Base-by-base conservation (phyloP, 2,888 invertebrate genomes). In the Octonoba sinensis region DNA sequence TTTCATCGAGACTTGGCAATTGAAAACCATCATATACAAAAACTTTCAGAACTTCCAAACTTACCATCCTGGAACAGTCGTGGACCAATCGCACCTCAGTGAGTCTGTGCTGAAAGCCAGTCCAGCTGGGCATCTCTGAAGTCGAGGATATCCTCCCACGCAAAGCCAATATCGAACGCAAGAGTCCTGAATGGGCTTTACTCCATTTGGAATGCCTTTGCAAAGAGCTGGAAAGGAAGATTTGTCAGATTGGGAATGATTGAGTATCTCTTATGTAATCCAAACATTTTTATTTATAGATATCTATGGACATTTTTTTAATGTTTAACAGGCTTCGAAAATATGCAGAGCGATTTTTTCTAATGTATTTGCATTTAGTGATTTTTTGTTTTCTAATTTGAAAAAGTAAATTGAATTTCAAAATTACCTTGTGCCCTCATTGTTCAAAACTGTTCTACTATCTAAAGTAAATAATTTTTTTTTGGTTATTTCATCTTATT, bases 131-230 rank as follows among this genome's bases (percentile, higher is more conserved):
- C 96, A 96, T 67, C 96, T 91, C 88, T 96, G 96, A 8, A 96
- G 92, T 77, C 96, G 93, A 8, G 96, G 96, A 89, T 96, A 96
- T 0, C 96, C 96, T 6, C 96, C 96, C 88, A 96, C 95, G 88
- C 96, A 96, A 88, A 95, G 95, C 96, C 96, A 96, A 90, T 96
- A 96, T 16, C 96, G 91, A 90, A 96, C 96, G 91, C 96, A 96
- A 70, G 95, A 96, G 89, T 96, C 96, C 86, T 96, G 95, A 15
- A 96, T 91, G 0, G 95, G 93, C 15, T 96, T 96, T 89, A 96
- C 95, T 83, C 96, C 96, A 89, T 96, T 96, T 71, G 96, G 92
- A 87, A 95, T 95, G 62, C 95, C 95, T 88, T 95, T 95, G 89
- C 96, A 96, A 70, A 96, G 92, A 79, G 96, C 96, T 96, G 18